Percentiles rank a stretch among this genome's conserved stretches.
Conservation (phyloP, 2,888 invertebrate species). For the Hyposoter dolosus region DNA sequence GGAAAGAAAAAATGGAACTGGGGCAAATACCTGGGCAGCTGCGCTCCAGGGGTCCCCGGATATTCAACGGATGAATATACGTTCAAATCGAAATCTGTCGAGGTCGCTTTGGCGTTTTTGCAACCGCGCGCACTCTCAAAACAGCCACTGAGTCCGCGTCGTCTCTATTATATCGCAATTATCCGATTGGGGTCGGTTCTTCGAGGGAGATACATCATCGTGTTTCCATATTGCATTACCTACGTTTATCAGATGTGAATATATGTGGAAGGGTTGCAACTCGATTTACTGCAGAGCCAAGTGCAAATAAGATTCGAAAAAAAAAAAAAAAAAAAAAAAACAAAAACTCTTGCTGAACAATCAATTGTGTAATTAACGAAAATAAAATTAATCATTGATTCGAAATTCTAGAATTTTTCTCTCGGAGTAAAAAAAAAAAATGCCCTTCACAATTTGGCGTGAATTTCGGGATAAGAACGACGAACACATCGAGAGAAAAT, state of each 20-base stretch:
- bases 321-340: slow-evolving; percentile 34
- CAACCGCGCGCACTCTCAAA: slow-evolving; percentile 67
- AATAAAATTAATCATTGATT: slow-evolving; percentile 15
- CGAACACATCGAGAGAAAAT: not conserved
- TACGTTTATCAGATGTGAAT: not conserved
- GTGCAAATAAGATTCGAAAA: slow-evolving; percentile 21
- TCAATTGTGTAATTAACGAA: not conserved
- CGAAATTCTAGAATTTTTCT: not conserved
- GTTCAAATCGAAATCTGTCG: slow-evolving; percentile 52
- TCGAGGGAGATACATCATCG: slow-evolving; percentile 5
- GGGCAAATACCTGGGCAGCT: slow-evolving; percentile 80
- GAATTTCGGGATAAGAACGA: not conserved
- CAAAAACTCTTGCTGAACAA: not conserved
- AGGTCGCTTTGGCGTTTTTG: slow-evolving; percentile 74
- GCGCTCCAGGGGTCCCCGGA: slow-evolving; percentile 72
- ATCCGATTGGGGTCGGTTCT: slow-evolving; percentile 66
- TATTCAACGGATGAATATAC: slow-evolving; percentile 42
- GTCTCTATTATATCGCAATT: slow-evolving; percentile 77
- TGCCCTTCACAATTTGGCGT: not conserved
- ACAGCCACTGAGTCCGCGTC: slow-evolving; percentile 55
- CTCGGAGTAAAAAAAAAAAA: not conserved
- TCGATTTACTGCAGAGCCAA: not conserved
- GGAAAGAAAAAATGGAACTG: slow-evolving; percentile 62
- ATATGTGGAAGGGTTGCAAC: slow-evolving; percentile 30
- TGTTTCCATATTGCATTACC: not conserved